These are phyloP conservation scores for Anoplolepis gracilipes DNA, from an alignment of 1,140 invertebrate species.

Conservation along the genomic window DNA sequence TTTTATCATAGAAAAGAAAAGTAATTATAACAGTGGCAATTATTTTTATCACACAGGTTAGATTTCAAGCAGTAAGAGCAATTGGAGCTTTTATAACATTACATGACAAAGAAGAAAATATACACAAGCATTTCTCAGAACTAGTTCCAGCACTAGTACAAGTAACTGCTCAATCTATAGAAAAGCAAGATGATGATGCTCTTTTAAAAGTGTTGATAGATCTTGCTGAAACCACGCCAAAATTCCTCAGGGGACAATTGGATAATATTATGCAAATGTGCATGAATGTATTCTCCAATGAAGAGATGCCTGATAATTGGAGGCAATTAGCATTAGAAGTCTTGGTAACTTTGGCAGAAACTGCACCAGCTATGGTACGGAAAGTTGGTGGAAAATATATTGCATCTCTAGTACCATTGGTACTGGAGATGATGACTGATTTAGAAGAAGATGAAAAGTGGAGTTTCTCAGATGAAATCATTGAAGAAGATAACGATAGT, in stretches of 20 bases:
- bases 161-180: constrained; percentile 92
- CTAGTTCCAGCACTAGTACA: constrained; percentile 91
- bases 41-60: constrained; percentile 84
- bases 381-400: constrained; percentile 95
- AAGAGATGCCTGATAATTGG: constrained; percentile 93
- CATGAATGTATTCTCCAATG: constrained; percentile 90
- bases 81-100: constrained; percentile 95
- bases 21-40: constrained; percentile 23
- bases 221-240: constrained; percentile 96
- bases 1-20: not conserved
- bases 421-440: constrained; percentile 98
- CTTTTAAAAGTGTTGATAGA: constrained; percentile 97
- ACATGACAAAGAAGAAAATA: constrained; percentile 95
- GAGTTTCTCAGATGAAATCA: constrained; percentile 89
- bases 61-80: constrained; percentile 94
- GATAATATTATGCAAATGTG: constrained; percentile 96
- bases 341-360: constrained; percentile 97
- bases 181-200: constrained; percentile 95
- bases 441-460: constrained; percentile 96
- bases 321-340: constrained; percentile 97
- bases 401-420: constrained; percentile 91
- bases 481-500: constrained; percentile 92
- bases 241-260: constrained; percentile 95
- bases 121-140: constrained; percentile 95
- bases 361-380: constrained; percentile 97